Conservation (phyloP, 2,797 vertebrate genomes). For the Leptodactylus fallax region DNA sequence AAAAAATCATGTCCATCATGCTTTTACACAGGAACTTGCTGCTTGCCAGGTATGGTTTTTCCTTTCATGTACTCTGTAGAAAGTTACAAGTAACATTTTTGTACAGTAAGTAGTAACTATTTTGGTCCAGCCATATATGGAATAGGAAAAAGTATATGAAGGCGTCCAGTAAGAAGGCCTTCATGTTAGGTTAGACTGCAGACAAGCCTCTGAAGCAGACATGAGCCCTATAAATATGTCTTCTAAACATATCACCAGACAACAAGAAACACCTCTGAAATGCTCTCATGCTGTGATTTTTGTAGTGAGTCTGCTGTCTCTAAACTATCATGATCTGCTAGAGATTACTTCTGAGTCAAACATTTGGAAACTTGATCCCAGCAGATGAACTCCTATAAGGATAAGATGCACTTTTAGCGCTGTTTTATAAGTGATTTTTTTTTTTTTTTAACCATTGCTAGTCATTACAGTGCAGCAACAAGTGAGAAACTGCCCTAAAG, state of each 20-base stretch:
- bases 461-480: too few species aligned
- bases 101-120: conserved; percentile 20
- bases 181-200: not conserved
- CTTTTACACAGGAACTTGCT: not conserved
- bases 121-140: conserved; percentile 7
- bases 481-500: too few species aligned
- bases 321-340: not conserved
- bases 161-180: not conserved
- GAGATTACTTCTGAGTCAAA: not conserved
- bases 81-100: conserved; percentile 39
- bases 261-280: not conserved
- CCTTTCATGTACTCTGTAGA: conserved; percentile 11
- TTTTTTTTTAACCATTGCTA: too few species aligned
- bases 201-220: not conserved
- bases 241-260: conserved; percentile 5
- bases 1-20: not conserved
- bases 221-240: not conserved
- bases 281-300: not conserved
- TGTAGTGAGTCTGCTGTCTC: not conserved
- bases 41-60: conserved; percentile 7
- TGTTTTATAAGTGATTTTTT: not conserved
- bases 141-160: not conserved
- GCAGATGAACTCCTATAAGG: not conserved
- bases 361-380: not conserved
- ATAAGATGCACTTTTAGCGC: not conserved